Evolutionary conservation across 2,888 invertebrate genomes (phyloP).

Genomic region (Drosophila hamatofila): DNA sequence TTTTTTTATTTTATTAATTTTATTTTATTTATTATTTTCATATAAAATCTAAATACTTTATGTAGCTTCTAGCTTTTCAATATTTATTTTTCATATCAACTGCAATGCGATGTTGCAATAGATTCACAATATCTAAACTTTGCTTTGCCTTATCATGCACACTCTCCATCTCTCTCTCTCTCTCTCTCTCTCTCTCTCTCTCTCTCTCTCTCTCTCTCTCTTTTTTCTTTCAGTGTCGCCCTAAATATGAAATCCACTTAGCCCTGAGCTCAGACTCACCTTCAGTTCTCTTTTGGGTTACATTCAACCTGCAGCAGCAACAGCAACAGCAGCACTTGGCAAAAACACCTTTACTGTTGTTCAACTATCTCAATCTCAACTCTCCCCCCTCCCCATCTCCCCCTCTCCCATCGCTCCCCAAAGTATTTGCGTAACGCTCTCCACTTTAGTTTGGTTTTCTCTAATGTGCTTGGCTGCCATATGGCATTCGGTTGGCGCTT

Average conservation of each 20-base stretch:
- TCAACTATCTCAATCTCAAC: conserved; percentile 14
- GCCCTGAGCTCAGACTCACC: conserved; percentile 17
- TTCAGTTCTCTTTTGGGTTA: conserved; percentile 6
- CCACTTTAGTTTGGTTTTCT: conserved; percentile 28
- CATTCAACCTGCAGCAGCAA: conserved; percentile 41
- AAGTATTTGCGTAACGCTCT: conserved; percentile 40
- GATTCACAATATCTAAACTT: conserved; percentile 1
- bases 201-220: background rate
- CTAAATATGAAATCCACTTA: conserved; percentile 4
- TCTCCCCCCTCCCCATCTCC: background rate
- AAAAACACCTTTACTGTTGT: conserved; percentile 25
- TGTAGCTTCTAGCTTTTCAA: background rate
- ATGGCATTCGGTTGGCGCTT: conserved; percentile 69
- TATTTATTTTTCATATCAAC: background rate
- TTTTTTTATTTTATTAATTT: background rate
- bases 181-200: background rate
- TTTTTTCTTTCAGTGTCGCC: background rate
- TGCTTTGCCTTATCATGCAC: background rate
- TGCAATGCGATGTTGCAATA: background rate
- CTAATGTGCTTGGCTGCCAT: conserved; percentile 56
- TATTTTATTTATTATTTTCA: too few relatives aligned
- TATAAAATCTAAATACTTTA: background rate
- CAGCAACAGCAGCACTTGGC: conserved; percentile 42
- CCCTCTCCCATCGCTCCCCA: background rate
- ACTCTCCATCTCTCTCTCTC: background rate